Conservation (phyloP, 2,113 vertebrate genomes). For the Mustela nigripes region DNA sequence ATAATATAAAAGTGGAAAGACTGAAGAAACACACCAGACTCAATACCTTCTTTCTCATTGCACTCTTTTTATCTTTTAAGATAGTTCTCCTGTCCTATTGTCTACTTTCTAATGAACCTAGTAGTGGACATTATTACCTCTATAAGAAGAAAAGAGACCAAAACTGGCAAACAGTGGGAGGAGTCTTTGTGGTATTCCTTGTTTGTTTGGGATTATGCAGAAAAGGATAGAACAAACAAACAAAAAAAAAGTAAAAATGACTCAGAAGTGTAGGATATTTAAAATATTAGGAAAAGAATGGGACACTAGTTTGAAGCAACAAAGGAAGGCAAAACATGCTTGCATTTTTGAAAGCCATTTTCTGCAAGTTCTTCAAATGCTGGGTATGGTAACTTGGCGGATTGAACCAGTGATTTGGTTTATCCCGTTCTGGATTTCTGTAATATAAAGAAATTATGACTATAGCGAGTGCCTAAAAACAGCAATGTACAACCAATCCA, state of each 20-base stretch:
- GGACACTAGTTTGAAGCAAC: background rate
- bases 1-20: conserved; percentile 1
- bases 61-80: background rate
- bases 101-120: conserved; percentile 14
- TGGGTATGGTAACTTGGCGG: background rate
- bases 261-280: background rate
- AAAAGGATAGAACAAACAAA: background rate
- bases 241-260: background rate
- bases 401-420: background rate
- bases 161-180: background rate
- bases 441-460: conserved; percentile 38
- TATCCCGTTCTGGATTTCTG: background rate
- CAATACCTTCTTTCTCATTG: background rate
- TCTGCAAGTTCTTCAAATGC: conserved; percentile 19
- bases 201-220: background rate
- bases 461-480: background rate
- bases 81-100: background rate
- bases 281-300: background rate
- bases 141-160: background rate
- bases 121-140: background rate
- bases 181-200: background rate
- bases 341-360: conserved; percentile 22
- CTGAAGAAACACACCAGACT: background rate
- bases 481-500: background rate
- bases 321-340: background rate